phyloP scores from a whole-genome alignment of 2,888 invertebrate genomes.

The Ochropleura plecta region DNA sequence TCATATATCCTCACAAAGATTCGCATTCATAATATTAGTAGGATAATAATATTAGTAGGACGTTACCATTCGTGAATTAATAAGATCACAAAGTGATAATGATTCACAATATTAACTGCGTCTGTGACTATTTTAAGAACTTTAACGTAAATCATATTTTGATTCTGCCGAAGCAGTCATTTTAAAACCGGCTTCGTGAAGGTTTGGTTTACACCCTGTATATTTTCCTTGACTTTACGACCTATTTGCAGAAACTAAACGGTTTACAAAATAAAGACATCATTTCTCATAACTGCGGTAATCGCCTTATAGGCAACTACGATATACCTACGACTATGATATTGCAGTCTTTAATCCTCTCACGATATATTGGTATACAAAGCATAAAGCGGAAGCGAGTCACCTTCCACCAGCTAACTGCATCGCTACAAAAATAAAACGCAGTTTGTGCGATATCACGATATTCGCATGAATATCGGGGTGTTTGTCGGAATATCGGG shows the following conservation, averaged over 20 bases:
- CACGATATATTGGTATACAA: constrained; percentile 8
- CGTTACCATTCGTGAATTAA: too few species aligned
- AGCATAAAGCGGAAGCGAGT: neutral
- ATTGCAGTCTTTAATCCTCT: constrained; percentile 22
- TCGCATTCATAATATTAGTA: too few species aligned
- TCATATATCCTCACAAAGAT: too few species aligned
- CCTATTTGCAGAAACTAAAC: neutral
- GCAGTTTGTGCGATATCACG: neutral
- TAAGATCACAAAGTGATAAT: too few species aligned
- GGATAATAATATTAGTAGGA: too few species aligned
- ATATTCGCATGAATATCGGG: constrained; percentile 3
- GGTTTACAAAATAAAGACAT: neutral
- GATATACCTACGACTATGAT: neutral
- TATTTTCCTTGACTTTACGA: neutral
- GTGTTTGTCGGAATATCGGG: constrained; percentile 15
- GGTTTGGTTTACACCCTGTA: too few species aligned
- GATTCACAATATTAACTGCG: too few species aligned
- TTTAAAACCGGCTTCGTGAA: too few species aligned
- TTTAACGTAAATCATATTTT: too few species aligned
- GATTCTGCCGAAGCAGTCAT: too few species aligned
- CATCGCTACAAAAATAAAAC: constrained; percentile 18
- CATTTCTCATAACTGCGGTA: neutral
- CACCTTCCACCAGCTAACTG: neutral
- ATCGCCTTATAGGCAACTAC: constrained; percentile 13
- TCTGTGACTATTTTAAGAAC: too few species aligned